A percentile compares a stretch with the other conserved stretches of the same genome.
phyloP scores from a whole-genome alignment of 2,888 invertebrate species.

The Torymus aiolomorphi region DNA sequence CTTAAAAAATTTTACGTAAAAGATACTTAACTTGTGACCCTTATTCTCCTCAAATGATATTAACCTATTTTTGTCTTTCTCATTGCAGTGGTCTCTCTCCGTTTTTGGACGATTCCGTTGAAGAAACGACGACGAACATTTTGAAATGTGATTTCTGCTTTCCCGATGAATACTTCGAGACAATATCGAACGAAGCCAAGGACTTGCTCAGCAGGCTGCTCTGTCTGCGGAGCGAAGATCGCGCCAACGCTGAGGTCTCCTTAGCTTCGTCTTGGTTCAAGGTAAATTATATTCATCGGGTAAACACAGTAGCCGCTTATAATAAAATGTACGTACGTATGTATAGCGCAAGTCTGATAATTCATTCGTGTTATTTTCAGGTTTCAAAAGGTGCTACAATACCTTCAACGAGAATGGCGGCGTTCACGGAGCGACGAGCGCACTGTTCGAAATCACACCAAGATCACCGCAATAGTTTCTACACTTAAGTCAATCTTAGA shows the following conservation, averaged over 20 bases:
- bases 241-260: slow-evolving; percentile 76
- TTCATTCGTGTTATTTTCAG: slow-evolving; percentile 60
- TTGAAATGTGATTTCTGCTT: slow-evolving; percentile 89
- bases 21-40: no score
- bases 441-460: slow-evolving; percentile 72
- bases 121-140: slow-evolving; percentile 90
- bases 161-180: slow-evolving; percentile 86
- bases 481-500: slow-evolving; percentile 60
- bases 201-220: slow-evolving; percentile 82
- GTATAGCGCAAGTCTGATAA: background rate
- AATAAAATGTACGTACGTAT: no score
- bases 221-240: slow-evolving; percentile 78
- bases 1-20: no score
- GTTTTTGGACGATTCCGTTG: slow-evolving; percentile 88
- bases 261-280: slow-evolving; percentile 76
- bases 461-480: slow-evolving; percentile 71
- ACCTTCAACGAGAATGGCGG: slow-evolving; percentile 72
- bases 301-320: no score
- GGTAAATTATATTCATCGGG: slow-evolving; percentile 61
- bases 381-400: slow-evolving; percentile 72
- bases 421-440: slow-evolving; percentile 73
- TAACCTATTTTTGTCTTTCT: background rate
- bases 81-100: slow-evolving; percentile 83
- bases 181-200: slow-evolving; percentile 83
- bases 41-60: no score